Base-by-base conservation (phyloP, 1,140 invertebrate genomes). In the Drosophila teissieri region DNA sequence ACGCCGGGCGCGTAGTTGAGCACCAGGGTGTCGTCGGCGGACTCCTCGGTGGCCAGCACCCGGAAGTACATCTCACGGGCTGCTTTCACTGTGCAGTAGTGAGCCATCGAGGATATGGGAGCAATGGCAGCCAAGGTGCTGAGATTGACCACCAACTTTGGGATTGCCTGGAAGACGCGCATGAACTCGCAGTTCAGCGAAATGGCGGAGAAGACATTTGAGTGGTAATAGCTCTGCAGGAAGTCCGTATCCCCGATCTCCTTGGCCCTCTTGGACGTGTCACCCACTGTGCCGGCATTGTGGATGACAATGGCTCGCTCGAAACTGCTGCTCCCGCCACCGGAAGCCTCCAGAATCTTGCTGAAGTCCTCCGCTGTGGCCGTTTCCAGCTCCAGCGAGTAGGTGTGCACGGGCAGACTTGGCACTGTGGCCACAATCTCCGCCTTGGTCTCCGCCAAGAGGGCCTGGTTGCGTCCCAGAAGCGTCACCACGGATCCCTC, bases 1-100 rank as follows among this genome's bases (percentile, higher is more conserved):
- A 98, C 97, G 24, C 98, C 98, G 1, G 98, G 98, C 4, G 98
- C 96, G 93, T 99, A 99, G 93, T 96, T 98, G 3, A 99, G 92
- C 10, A 99, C 95, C 60, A 95, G 93, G 0, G 98, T 93, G 22
- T 94, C 88, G 76, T 96, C 95, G 1, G 62, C 12, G 0, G 74
- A 11, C 62, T 92, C 91, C 93, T 99, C 98, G 31, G 94, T 92
- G 8, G 97, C 97, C 48, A 99, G 93, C 34, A 96, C 95, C 88
- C 95, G 95, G 84, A 99, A 98, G 90, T 96, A 97, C 95, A 98
- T 97, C 85, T 99, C 97, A 53, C 98, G 93, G n/a, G 97, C 96
- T 14, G 98, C 97, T 94, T 98, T 98, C 49, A 96, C 97, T 67
- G 95, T 94, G 27, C 97, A 96, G 92, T 99, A 98, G 88, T 96